A percentile compares a stretch with the other conserved stretches of the same genome.
Conservation (phyloP, 2,888 invertebrate species). For the Drosophila mulleri region DNA sequence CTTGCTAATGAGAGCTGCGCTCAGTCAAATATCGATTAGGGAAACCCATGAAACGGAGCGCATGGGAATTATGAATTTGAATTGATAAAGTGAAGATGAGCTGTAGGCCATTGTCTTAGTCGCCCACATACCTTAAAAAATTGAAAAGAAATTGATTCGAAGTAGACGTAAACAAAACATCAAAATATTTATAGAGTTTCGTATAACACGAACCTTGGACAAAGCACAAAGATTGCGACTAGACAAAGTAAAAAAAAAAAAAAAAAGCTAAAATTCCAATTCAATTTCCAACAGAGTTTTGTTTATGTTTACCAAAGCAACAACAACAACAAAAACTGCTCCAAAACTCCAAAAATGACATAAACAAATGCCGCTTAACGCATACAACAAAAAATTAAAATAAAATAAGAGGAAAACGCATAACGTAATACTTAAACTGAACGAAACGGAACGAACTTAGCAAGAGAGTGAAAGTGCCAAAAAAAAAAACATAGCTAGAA, state of each 20-base stretch:
- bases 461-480: conserved; percentile 77
- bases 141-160: background rate
- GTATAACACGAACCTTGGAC: conserved; percentile 58
- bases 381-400: background rate
- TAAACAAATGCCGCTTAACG: conserved; percentile 68
- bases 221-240: conserved; percentile 30
- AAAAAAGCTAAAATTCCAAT: conserved; percentile 6
- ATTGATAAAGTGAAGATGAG: conserved; percentile 6
- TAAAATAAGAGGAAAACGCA: conserved; percentile 43
- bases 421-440: conserved; percentile 69
- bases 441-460: conserved; percentile 54
- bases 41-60: conserved; percentile 24
- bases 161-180: conserved; percentile 6
- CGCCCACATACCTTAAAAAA: conserved; percentile 31
- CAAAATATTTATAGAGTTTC: conserved; percentile 29
- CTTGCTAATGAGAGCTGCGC: conserved; percentile 16
- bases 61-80: conserved; percentile 26
- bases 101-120: background rate
- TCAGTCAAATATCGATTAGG: conserved; percentile 12
- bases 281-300: conserved; percentile 35
- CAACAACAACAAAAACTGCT: conserved; percentile 31
- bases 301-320: conserved; percentile 57
- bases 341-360: conserved; percentile 46
- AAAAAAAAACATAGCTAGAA: conserved; percentile 33
- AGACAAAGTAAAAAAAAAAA: conserved; percentile 19